Conservation (phyloP, 2,888 invertebrate species). For the Archips xylosteana region DNA sequence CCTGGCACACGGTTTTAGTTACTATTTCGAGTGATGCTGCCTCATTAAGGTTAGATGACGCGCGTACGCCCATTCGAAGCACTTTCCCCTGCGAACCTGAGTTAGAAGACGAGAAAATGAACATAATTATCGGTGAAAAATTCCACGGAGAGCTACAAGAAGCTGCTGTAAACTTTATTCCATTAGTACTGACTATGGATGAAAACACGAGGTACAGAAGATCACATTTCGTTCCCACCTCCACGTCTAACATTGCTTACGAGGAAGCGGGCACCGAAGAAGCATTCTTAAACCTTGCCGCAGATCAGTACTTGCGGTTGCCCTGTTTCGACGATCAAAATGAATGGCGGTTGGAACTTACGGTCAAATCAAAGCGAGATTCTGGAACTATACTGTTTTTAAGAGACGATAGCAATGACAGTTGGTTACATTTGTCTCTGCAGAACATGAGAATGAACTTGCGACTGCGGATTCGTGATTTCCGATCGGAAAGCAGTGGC, state of each 20-base stretch:
- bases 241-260: slow-evolving; percentile 71
- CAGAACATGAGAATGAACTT: slow-evolving; percentile 74
- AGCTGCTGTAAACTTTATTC: slow-evolving; percentile 76
- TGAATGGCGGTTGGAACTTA: slow-evolving; percentile 72
- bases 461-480: slow-evolving; percentile 60
- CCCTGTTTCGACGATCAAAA: slow-evolving; percentile 70
- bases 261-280: slow-evolving; percentile 71
- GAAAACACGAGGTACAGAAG: slow-evolving; percentile 48
- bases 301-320: slow-evolving; percentile 69
- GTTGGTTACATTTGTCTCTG: slow-evolving; percentile 67
- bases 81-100: slow-evolving; percentile 74
- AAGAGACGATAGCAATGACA: slow-evolving; percentile 53
- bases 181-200: slow-evolving; percentile 62
- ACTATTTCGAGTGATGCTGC: slow-evolving; percentile 71
- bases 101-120: slow-evolving; percentile 66
- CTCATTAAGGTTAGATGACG: slow-evolving; percentile 72
- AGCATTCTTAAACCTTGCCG: slow-evolving; percentile 65
- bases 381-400: slow-evolving; percentile 71
- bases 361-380: slow-evolving; percentile 67
- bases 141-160: slow-evolving; percentile 80
- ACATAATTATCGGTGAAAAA: slow-evolving; percentile 73
- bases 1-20: slow-evolving; percentile 75
- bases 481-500: slow-evolving; percentile 67
- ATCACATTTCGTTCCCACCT: slow-evolving; percentile 59
- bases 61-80: slow-evolving; percentile 56